Evolutionary conservation across 2,888 invertebrate genomes (phyloP), one percentile per base, ranked within the genome.

Genomic region (Agriotes lineatus): DNA sequence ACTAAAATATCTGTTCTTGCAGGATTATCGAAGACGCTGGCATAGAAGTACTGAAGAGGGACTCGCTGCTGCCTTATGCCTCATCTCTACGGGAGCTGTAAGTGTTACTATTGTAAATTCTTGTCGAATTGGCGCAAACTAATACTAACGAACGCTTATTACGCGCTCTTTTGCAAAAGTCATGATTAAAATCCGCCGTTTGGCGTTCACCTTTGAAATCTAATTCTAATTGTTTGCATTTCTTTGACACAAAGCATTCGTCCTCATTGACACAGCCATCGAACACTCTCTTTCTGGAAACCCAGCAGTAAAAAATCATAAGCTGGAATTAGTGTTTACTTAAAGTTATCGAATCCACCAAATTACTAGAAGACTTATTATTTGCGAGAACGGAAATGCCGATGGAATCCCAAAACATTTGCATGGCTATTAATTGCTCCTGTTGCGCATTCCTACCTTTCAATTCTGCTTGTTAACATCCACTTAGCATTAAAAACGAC

Each of bases 21-120:
- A 84, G 84, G 70, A 80, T 81, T 14, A 77, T 84, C 18, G 82
- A 83, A 68, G 82, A 83, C 50, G 82, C 83, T 14, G 82, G 82
- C 33, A 75, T 84, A 35, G 82, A 82, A 72, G 82, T 82, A 12
- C 70, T 84, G 68, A 81, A 81, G 71, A 76, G 79, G 35, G 80
- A 81, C 65, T 81, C 82, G 1, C 72, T 84, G 16, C 64, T 75
- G 18, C 81, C 81, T 3, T 83, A 83, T 71, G 68, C 80, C 3
- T 71, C 75, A 2, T 81, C 81, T 4, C 70, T 84, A 10, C 72
- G 79, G 66, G 82, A 83, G 74, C 73, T 84, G 84, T 84, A 79
- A 83, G 83, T 82, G 74, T 50, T 18, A 45, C 52, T 44, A 58
- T 14, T 42, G 42, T 42, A 48, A 20, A 22, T 22, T 48, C n/a